Conservation (phyloP, 2,113 vertebrate genomes). For the Pollachius pollachius region DNA sequence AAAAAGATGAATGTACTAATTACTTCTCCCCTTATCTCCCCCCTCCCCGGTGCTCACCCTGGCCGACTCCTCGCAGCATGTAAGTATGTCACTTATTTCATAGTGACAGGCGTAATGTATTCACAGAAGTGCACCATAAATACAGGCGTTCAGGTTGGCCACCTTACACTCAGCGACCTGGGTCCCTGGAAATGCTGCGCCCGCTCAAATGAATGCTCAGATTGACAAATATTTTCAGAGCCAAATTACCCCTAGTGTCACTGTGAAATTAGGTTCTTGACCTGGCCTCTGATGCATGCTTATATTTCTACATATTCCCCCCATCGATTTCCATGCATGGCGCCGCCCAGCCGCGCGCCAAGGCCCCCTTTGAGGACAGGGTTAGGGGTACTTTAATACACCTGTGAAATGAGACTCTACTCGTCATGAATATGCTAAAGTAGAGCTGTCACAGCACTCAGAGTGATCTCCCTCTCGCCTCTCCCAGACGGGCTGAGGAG, state of each 20-base stretch:
- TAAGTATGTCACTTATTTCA: slow-evolving; percentile 99
- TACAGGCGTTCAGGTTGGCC: slow-evolving; percentile 95
- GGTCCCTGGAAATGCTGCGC: slow-evolving; percentile 81
- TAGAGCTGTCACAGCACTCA: slow-evolving; percentile 87
- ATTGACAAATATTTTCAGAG: slow-evolving; percentile 98
- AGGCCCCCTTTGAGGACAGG: slow-evolving; percentile 85
- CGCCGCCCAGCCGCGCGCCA: slow-evolving; percentile 82
- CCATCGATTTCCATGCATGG: slow-evolving; percentile 94
- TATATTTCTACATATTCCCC: slow-evolving; percentile 95
- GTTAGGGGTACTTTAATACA: slow-evolving; percentile 96
- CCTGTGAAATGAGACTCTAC: slow-evolving; percentile 90
- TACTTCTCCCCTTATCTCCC: slow-evolving; percentile 98
- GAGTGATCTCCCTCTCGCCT: slow-evolving; percentile 82
- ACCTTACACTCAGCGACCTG: slow-evolving; percentile 82
- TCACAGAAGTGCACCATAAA: slow-evolving; percentile 99
- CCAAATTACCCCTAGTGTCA: slow-evolving; percentile 98
- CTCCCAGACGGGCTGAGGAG: slow-evolving; percentile 56
- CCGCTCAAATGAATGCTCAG: slow-evolving; percentile 92
- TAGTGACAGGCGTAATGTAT: slow-evolving; percentile 99
- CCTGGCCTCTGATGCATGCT: slow-evolving; percentile 96
- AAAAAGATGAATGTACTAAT: slow-evolving; percentile 99
- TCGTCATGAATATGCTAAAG: slow-evolving; percentile 96
- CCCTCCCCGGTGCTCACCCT: slow-evolving; percentile 86
- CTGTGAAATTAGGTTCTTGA: slow-evolving; percentile 99
- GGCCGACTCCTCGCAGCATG: slow-evolving; percentile 88